phyloP scores from a whole-genome alignment of 2,113 vertebrate genomes.

The Pristiophorus japonicus region DNA sequence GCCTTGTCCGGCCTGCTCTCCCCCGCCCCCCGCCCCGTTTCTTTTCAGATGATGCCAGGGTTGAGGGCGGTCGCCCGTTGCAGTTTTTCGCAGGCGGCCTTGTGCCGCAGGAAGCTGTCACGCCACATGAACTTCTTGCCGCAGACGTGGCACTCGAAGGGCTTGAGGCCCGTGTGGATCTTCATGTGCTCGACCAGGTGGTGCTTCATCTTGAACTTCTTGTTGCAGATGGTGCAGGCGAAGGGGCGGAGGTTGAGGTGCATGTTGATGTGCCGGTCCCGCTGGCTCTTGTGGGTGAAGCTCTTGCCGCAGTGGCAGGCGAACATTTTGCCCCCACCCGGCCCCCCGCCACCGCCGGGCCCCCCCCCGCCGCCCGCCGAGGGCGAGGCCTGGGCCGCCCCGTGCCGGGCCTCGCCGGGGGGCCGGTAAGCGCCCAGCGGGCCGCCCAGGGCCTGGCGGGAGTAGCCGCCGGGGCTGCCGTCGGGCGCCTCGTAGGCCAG shows the following conservation, averaged over 20 bases:
- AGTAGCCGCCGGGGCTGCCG: not conserved
- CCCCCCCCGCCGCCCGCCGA: slow-evolving; percentile 41
- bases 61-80: slow-evolving; percentile 45
- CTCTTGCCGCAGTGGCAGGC: slow-evolving; percentile 90
- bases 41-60: too few species aligned
- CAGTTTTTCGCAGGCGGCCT: slow-evolving; percentile 76
- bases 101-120: slow-evolving; percentile 86
- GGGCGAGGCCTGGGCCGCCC: slow-evolving; percentile 43
- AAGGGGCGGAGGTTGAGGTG: slow-evolving; percentile 88
- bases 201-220: slow-evolving; percentile 95
- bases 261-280: slow-evolving; percentile 89
- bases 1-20: not conserved
- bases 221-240: slow-evolving; percentile 80
- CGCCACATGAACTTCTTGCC: slow-evolving; percentile 92
- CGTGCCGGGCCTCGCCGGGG: slow-evolving; percentile 40
- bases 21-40: not conserved
- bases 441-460: slow-evolving; percentile 50
- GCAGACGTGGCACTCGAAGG: slow-evolving; percentile 76
- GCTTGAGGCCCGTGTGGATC: slow-evolving; percentile 84
- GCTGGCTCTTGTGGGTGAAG: slow-evolving; percentile 87
- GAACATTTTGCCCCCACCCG: slow-evolving; percentile 68
- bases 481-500: not conserved
- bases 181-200: slow-evolving; percentile 94
- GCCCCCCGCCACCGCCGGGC: slow-evolving; percentile 40
- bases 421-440: slow-evolving; percentile 48